Evolutionary conservation across 2,113 vertebrate species (phyloP), one percentile per base, ranked within the genome.

Genomic region (Atrichornis clamosus): DNA sequence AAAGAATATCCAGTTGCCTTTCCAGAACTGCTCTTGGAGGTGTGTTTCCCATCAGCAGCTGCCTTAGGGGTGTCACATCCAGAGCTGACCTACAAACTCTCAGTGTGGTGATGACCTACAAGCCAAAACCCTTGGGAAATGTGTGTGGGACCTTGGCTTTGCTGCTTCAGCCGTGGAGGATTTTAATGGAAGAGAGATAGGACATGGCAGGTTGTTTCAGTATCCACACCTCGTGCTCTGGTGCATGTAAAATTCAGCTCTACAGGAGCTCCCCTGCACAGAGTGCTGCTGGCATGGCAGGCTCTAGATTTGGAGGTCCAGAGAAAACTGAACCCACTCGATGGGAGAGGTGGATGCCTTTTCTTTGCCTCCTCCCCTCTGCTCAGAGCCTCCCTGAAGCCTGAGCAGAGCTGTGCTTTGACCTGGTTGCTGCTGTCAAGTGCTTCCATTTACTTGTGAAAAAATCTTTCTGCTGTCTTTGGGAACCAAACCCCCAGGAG

Each of bases 381-480:
- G 9, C 59, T 92, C 70, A 53, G 55, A 74, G 70, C 50, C n/a
- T 88, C 72, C 67, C 83, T 50, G 52, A 53, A 83, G 84, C 72
- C 53, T 62, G 70, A 91, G 74, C 32, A 27, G 63, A 83, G 67
- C 79, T 85, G 82, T 90, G 79, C 63, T 81, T 95, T 93, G 86
- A 90, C 94, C 93, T 92, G 69, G 59, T 92, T 95, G 52, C 10
- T 87, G 76, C 91, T 81, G 80, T 77, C 89, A 90, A 72, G 27
- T 37, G 42, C 73, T 92, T 81, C 81, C 67, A 69, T 94, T 93
- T 93, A 78, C 46, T 65, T 76, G 49, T 0, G 3, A 73, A 81
- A 86, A 85, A 73, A 14, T 33, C 74, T 76, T 46, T n/a, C 42
- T 22, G 17, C 70, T 80, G 73, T 52, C 60, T 87, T 21, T 70